Percentiles rank a stretch among this genome's conserved stretches.
phyloP scores from a whole-genome alignment of 1,140 invertebrate genomes.

The Agrypnia vestita region DNA sequence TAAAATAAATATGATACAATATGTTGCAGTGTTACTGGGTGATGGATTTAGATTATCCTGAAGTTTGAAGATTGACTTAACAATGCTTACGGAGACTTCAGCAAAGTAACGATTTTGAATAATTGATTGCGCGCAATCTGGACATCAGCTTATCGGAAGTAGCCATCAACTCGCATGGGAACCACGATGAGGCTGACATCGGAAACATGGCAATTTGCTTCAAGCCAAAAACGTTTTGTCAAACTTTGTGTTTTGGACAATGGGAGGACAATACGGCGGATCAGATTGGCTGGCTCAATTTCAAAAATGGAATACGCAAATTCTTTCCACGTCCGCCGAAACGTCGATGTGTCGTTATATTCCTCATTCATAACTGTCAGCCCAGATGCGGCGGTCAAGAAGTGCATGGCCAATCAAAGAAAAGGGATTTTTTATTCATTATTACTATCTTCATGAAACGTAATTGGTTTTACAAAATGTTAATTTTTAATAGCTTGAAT shows the following conservation, averaged over 20 bases:
- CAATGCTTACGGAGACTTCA: not conserved
- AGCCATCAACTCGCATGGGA: slow-evolving; percentile 25
- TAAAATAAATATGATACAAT: too few relatives aligned
- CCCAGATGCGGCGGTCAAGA: not conserved
- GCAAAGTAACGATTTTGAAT: not conserved
- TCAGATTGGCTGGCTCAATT: slow-evolving; percentile 28
- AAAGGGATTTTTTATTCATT: not conserved
- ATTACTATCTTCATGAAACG: too few relatives aligned
- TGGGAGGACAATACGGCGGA: slow-evolving; percentile 13
- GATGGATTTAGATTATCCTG: not conserved
- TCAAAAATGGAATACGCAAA: slow-evolving; percentile 52
- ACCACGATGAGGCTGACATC: slow-evolving; percentile 6
- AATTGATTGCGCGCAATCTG: slow-evolving; percentile 16
- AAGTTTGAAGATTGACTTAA: slow-evolving; percentile 1
- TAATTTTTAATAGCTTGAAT: too few relatives aligned
- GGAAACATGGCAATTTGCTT: slow-evolving; percentile 23
- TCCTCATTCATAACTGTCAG: slow-evolving; percentile 56
- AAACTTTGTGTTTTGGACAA: slow-evolving; percentile 42
- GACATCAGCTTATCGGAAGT: slow-evolving; percentile 32
- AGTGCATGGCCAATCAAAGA: slow-evolving; percentile 9
- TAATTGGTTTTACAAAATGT: too few relatives aligned
- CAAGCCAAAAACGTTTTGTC: slow-evolving; percentile 50
- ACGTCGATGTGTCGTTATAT: slow-evolving; percentile 46
- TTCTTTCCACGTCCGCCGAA: slow-evolving; percentile 24
- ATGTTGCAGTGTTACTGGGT: not conserved